Evolutionary conservation across 2,888 invertebrate species (phyloP).

Genomic region (Coremacera marginata): DNA sequence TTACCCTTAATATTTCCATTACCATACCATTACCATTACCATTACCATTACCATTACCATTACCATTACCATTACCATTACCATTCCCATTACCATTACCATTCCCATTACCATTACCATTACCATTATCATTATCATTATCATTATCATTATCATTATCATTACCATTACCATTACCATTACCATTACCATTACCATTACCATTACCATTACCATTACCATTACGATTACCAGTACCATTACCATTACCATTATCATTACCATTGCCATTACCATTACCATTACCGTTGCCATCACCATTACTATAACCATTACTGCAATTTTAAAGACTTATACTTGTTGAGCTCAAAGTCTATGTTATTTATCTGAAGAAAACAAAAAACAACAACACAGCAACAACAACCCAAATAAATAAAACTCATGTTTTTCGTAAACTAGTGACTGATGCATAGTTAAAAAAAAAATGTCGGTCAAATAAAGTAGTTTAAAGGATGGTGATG

Average conservation of each 20-base stretch:
- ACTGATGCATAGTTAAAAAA: too few species aligned
- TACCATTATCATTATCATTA: constrained; percentile 9
- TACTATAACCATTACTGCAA: background rate
- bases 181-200: constrained; percentile 9
- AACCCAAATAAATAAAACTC: too few species aligned
- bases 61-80: constrained; percentile 13
- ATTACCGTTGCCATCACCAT: background rate
- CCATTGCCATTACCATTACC: background rate
- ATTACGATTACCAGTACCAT: constrained; percentile 1
- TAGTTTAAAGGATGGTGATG: too few species aligned
- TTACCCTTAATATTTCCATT: background rate
- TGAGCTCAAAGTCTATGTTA: too few species aligned
- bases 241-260: background rate
- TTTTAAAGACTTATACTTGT: too few species aligned
- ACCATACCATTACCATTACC: background rate
- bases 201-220: constrained; percentile 9
- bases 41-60: constrained; percentile 4
- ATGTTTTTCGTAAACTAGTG: too few species aligned
- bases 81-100: constrained; percentile 2
- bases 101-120: constrained; percentile 4
- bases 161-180: constrained; percentile 9
- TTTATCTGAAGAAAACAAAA: too few species aligned
- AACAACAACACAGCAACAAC: too few species aligned
- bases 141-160: constrained; percentile 9
- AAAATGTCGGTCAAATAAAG: too few species aligned